Base-by-base conservation (phyloP, 2,113 vertebrate genomes). In the Corythaeola cristata region DNA sequence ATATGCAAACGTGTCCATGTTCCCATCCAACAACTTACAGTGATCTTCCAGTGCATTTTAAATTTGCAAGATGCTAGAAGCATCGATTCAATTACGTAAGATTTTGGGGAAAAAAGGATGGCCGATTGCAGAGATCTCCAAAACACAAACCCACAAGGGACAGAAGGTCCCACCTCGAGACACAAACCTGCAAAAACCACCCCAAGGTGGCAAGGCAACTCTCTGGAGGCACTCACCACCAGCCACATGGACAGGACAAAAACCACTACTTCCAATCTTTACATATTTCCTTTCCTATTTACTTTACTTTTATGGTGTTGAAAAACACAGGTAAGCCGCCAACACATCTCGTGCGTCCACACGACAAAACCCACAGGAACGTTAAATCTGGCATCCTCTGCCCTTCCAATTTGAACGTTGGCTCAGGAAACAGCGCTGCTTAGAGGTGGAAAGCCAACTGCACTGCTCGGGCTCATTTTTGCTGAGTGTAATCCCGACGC, bases 1-100 rank as follows among this genome's bases (percentile, higher is more conserved):
- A 27, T 3, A 26, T 2, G 11, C 27, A 45, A 52, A 66, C 0
- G 10, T 4, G 1, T 14, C 33, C 3, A 0, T 60, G 24, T 60
- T 62, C 26, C 13, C 18, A 22, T 68, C 30, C 0, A 0, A 26
- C 49, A 87, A 35, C 24, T 47, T 24, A 47, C 24, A 52, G 15
- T 21, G 15, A 79, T 72, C 79, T 59, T 37, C 50, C 10, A 44
- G 35, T 0, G 1, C 50, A 50, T n/a, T 53, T 74, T 55, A 60
- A 49, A 47, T 49, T 47, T 68, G 32, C 32, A 79, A 67, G 30
- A 47, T 13, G 30, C 23, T 53, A 39, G 12, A 59, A 35, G 13
- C 8, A 11, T 60, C 2, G 0, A 86, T 74, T 68, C 12, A 18
- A 24, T 86, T 87, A 55, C 56, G 23, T 10, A 47, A 19, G 23